Base-by-base conservation (phyloP, 64 coral and sea anemone genomes). In the Dendronephthya gigantea region DNA sequence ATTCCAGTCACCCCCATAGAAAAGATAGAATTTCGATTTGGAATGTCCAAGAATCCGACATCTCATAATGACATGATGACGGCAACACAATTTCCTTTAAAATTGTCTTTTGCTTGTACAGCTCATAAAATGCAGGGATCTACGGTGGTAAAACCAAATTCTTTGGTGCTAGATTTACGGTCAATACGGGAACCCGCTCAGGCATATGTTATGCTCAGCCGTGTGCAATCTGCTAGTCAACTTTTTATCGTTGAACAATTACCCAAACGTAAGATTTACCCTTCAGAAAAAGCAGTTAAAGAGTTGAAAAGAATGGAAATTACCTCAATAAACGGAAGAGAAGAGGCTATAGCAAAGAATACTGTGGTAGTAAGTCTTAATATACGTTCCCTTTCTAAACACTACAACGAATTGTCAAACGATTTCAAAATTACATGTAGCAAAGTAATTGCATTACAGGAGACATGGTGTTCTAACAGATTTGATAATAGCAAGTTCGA, bases 141-240 rank as follows among this genome's bases (percentile, higher is more conserved):
- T 25, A 74, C 68, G 31, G 31, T 74, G 19, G 31, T 35, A 13
- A 74, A 74, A 74, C 68, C 68, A 7, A n/a, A 9, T 31, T n/a
- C 8, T 70, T n/a, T 70, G 8, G 66, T 74, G 30, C 19, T 16
- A 25, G 19, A 74, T 28, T 25, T 74, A 28, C 19, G 30, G 30
- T 25, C 11, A 74, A 74, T 74, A 25, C 22, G 30, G 11, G 0
- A 74, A 74, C 19, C 68, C 30, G 68, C 68, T 28, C 68, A 74
- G 68, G 68, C 68, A 25, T 74, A 74, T 74, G 68, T 74, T 74
- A 74, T 74, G 68, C 68, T 74, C 68, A 74, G 68, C 30, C 22
- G 68, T 16, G 30, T 74, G 22, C 68, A 74, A 28, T 74, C 68
- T 9, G 30, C 30, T 28, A 28, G 30, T 28, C 68, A 74, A 35